Conservation (phyloP, 2,888 invertebrate genomes). For the Artemia sinica region DNA sequence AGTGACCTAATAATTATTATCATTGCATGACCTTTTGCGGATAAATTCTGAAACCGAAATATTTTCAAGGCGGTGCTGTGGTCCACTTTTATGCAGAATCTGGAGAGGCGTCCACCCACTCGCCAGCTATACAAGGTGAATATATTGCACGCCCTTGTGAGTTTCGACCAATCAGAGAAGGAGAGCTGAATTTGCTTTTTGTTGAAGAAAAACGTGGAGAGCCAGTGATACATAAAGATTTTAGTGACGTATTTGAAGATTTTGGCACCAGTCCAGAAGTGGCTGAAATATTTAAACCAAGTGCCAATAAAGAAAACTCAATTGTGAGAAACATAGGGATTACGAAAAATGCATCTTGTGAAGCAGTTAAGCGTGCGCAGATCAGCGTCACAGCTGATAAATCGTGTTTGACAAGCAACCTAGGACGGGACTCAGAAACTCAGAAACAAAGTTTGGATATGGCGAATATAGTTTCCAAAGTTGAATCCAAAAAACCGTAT, state of each 20-base stretch:
- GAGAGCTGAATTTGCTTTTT: background rate
- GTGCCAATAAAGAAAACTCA: background rate
- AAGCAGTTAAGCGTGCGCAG: too few relatives aligned
- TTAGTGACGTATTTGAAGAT: background rate
- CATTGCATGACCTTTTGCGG: too few relatives aligned
- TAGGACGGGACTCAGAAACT: too few relatives aligned
- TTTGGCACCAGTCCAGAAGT: background rate
- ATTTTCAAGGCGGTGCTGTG: constrained; percentile 13
- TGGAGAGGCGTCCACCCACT: background rate
- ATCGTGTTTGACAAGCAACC: too few relatives aligned
- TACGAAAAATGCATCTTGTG: too few relatives aligned
- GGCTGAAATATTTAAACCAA: background rate
- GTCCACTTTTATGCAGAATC: constrained; percentile 6
- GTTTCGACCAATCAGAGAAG: constrained; percentile 3
- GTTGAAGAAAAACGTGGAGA: background rate
- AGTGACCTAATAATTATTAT: too few relatives aligned
- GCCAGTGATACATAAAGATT: background rate
- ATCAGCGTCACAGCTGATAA: too few relatives aligned
- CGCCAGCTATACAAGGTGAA: background rate
- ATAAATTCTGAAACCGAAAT: background rate
- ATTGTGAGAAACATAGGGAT: too few relatives aligned
- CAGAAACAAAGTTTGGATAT: too few relatives aligned
- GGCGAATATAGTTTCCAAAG: too few relatives aligned
- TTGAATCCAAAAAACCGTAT: background rate
- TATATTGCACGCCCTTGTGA: background rate